Conservation (phyloP, 2,888 invertebrate species). For the Smittia aterrima region DNA sequence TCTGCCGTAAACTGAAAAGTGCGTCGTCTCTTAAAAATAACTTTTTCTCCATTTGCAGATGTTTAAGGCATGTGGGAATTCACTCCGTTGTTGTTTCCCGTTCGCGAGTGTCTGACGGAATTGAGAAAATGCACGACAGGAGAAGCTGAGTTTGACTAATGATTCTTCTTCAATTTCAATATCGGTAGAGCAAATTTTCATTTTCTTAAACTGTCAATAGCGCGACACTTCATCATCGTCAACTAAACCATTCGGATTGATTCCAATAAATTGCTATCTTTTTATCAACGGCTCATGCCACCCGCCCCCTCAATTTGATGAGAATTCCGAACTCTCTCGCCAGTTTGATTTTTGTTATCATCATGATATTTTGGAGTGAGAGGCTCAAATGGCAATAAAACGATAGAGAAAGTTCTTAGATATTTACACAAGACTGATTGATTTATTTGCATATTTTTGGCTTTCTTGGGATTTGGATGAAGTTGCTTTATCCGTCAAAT, state of each 20-base stretch:
- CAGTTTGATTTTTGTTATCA: neutral
- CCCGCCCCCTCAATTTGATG: neutral
- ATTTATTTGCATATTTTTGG: slow-evolving; percentile 38
- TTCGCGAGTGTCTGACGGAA: neutral
- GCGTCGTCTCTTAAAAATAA: slow-evolving; percentile 18
- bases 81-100: neutral
- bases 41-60: slow-evolving; percentile 8
- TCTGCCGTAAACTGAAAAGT: neutral
- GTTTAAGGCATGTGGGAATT: slow-evolving; percentile 12
- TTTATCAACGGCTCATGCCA: slow-evolving; percentile 8
- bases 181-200: neutral
- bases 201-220: slow-evolving; percentile 28
- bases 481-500: neutral
- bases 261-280: slow-evolving; percentile 33
- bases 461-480: neutral
- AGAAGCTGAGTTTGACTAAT: neutral
- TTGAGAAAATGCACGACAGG: neutral
- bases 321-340: neutral
- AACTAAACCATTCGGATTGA: slow-evolving; percentile 19
- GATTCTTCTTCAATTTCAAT: neutral
- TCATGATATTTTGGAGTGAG: neutral
- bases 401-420: neutral
- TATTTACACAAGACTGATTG: slow-evolving; percentile 30
- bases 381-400: neutral
- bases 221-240: slow-evolving; percentile 34